Percentiles rank a stretch among this genome's conserved stretches.
Conservation (phyloP, 35 echinoderm and acorn worm genomes). For the Ophiothrix spiculata region DNA sequence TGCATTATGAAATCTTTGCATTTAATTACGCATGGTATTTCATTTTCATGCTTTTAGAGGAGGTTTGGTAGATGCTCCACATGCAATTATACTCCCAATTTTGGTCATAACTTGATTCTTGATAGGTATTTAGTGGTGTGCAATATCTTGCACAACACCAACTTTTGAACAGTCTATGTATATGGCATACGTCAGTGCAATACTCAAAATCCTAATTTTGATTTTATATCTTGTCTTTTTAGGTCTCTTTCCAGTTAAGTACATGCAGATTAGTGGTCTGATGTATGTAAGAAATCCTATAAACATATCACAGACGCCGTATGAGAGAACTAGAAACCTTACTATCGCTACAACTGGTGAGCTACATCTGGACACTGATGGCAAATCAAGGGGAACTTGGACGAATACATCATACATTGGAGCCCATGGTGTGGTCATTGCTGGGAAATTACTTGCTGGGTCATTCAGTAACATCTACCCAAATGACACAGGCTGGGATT, state of each 20-base stretch:
- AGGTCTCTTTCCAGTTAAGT: slow-evolving; percentile 32
- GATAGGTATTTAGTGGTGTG: too few species aligned
- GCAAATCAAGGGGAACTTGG: slow-evolving; percentile 15
- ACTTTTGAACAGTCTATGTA: too few species aligned
- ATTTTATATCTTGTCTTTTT: background rate
- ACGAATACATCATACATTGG: slow-evolving; percentile 40
- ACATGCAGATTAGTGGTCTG: slow-evolving; percentile 19
- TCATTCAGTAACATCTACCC: slow-evolving; percentile 27
- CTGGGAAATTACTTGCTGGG: slow-evolving; percentile 44
- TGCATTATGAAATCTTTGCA: too few species aligned
- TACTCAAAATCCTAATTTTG: too few species aligned
- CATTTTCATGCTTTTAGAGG: too few species aligned
- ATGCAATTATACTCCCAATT: too few species aligned
- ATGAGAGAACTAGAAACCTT: slow-evolving; percentile 31
- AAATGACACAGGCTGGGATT: slow-evolving; percentile 17
- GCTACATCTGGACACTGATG: slow-evolving; percentile 39
- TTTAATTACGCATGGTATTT: too few species aligned
- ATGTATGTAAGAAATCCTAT: slow-evolving; percentile 29
- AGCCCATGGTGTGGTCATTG: slow-evolving; percentile 30
- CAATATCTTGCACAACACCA: too few species aligned
- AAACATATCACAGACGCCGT: slow-evolving; percentile 8
- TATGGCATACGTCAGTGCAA: too few species aligned
- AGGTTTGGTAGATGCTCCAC: too few species aligned
- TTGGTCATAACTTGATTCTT: too few species aligned
- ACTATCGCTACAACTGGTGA: slow-evolving; percentile 31